These are phyloP conservation scores for Eupeodes latifasciatus DNA, from an alignment of 2,888 invertebrate species.

Conservation along the genomic window DNA sequence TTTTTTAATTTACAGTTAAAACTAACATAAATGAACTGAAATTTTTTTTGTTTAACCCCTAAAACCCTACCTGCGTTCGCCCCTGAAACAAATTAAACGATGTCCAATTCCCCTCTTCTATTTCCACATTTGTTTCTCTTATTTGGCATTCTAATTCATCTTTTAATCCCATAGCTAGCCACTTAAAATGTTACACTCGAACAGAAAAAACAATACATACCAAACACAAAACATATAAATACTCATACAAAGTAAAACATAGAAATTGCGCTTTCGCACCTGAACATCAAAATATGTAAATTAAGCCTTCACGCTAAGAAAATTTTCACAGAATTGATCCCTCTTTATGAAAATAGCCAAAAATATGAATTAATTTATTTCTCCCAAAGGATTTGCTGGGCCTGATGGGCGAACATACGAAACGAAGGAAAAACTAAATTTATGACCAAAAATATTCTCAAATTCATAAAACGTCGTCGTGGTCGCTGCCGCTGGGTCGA, in stretches of 20 bases:
- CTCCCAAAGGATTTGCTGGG: conserved; percentile 21
- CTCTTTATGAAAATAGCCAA: conserved; percentile 27
- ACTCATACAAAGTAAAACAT: not conserved
- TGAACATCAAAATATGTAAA: conserved; percentile 54
- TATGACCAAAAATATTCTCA: conserved; percentile 43
- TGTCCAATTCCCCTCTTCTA: too few relatives aligned
- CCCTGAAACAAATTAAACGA: too few relatives aligned
- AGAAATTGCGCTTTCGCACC: conserved; percentile 37
- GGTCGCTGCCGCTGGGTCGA: not conserved
- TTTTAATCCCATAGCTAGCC: conserved; percentile 22
- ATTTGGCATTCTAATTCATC: conserved; percentile 12
- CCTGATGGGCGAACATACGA: too few relatives aligned
- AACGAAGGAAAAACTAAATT: conserved; percentile 27
- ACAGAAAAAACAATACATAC: not conserved
- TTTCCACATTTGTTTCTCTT: too few relatives aligned
- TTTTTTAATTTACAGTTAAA: too few relatives aligned
- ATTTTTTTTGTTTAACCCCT: too few relatives aligned
- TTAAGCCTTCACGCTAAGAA: conserved; percentile 45
- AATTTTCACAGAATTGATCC: conserved; percentile 26
- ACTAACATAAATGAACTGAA: too few relatives aligned
- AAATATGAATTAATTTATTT: conserved; percentile 55
- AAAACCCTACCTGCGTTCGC: too few relatives aligned
- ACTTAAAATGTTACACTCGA: conserved; percentile 11
- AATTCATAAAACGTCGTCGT: conserved; percentile 24
- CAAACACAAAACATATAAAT: too few relatives aligned